These are phyloP conservation scores for Balanococcus diminutus DNA, from an alignment of 2,888 invertebrate genomes.

Conservation along the genomic window DNA sequence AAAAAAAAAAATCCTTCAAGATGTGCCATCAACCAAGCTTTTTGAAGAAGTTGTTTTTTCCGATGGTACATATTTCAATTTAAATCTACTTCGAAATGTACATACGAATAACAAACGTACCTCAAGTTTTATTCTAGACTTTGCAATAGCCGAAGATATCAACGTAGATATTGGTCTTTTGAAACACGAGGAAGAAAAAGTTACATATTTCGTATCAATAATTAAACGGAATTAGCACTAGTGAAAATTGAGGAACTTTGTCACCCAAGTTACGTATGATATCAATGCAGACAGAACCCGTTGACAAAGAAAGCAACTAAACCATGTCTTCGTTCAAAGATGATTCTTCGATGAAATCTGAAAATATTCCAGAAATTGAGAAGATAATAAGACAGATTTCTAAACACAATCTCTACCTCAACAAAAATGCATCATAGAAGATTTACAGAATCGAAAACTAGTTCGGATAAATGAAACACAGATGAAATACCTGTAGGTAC, in stretches of 20 bases:
- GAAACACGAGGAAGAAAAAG: slow-evolving; percentile 54
- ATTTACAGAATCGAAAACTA: not conserved
- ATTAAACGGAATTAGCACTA: slow-evolving; percentile 26
- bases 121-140: not conserved
- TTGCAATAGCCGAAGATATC: slow-evolving; percentile 38
- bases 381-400: slow-evolving; percentile 1
- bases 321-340: slow-evolving; percentile 28
- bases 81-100: slow-evolving; percentile 51
- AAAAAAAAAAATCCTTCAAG: slow-evolving; percentile 72
- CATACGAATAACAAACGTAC: too few relatives aligned
- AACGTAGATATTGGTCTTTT: slow-evolving; percentile 11
- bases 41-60: slow-evolving; percentile 49
- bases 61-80: slow-evolving; percentile 36
- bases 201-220: slow-evolving; percentile 58
- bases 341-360: slow-evolving; percentile 66
- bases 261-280: slow-evolving; percentile 43
- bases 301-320: slow-evolving; percentile 62
- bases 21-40: slow-evolving; percentile 62
- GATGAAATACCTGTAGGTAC: not conserved
- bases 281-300: slow-evolving; percentile 58
- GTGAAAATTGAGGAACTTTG: slow-evolving; percentile 11
- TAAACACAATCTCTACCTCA: not conserved
- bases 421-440: not conserved
- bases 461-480: not conserved
- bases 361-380: slow-evolving; percentile 76